Evolutionary conservation across 2,888 invertebrate species (phyloP).

Genomic region (Tenthredo amoena): DNA sequence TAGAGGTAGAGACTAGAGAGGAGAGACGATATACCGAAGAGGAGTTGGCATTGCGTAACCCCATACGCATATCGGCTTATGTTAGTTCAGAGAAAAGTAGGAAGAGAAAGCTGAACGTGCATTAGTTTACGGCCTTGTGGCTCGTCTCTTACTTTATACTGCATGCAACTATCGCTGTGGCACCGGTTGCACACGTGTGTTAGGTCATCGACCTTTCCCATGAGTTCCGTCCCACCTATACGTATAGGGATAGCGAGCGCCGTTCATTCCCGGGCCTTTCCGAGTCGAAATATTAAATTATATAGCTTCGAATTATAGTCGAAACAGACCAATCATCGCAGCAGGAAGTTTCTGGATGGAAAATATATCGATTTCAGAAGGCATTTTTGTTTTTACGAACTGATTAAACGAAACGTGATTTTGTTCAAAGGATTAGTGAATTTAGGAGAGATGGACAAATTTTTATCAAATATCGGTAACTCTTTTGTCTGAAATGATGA

Average conservation of each 20-base stretch:
- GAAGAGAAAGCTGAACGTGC: conserved; percentile 59
- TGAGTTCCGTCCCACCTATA: conserved; percentile 32
- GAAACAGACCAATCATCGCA: background rate
- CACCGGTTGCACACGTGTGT: conserved; percentile 57
- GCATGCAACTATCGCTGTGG: conserved; percentile 56
- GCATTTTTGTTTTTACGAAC: background rate
- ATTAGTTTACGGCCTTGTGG: conserved; percentile 58
- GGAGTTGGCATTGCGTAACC: conserved; percentile 40
- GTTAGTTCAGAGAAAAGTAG: conserved; percentile 49
- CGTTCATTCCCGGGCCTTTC: background rate
- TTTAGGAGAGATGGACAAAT: background rate
- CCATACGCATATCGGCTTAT: conserved; percentile 38
- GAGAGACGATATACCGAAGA: background rate
- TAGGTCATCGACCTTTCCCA: conserved; percentile 58
- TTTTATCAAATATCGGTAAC: background rate
- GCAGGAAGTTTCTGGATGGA: background rate
- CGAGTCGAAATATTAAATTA: conserved; percentile 6
- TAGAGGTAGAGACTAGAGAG: background rate
- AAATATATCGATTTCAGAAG: background rate
- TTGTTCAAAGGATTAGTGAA: background rate
- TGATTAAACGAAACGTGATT: background rate
- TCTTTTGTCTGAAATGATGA: background rate
- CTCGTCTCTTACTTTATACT: conserved; percentile 18
- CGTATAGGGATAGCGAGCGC: conserved; percentile 2
- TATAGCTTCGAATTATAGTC: background rate